Conservation (phyloP, 2,888 invertebrate species). For the Ophraella communa region DNA sequence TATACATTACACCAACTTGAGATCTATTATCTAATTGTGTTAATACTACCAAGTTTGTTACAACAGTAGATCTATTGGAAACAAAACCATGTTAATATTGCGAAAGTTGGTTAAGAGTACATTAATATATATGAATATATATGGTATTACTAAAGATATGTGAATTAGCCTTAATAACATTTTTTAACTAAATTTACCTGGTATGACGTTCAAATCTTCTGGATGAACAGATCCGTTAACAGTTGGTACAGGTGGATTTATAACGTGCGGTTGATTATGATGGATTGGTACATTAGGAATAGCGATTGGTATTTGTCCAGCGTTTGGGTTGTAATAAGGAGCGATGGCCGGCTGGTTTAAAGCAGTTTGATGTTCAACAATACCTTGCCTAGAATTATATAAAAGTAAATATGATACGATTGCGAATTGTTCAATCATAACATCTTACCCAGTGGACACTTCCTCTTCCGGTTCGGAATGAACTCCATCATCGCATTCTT, state of each 20-base stretch:
- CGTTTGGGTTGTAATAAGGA: slow-evolving; percentile 50
- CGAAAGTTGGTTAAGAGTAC: no score
- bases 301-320: slow-evolving; percentile 48
- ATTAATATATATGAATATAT: no score
- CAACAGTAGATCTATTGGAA: no score
- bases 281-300: slow-evolving; percentile 39
- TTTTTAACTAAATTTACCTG: slow-evolving; percentile 38
- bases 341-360: slow-evolving; percentile 53
- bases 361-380: slow-evolving; percentile 50
- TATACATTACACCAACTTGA: no score
- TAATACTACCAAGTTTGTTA: no score
- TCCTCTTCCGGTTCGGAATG: slow-evolving; percentile 75
- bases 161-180: no score
- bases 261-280: slow-evolving; percentile 53
- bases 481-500: slow-evolving; percentile 66
- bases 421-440: no score
- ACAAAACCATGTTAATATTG: no score
- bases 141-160: no score
- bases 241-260: slow-evolving; percentile 51
- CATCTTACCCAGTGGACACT: slow-evolving; percentile 46
- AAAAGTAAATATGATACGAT: not conserved
- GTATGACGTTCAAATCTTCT: slow-evolving; percentile 54
- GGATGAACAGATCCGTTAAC: slow-evolving; percentile 60
- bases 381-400: slow-evolving; percentile 35
- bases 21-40: no score